Base-by-base conservation (phyloP, 2,888 invertebrate genomes). In the Diogma glabrata region DNA sequence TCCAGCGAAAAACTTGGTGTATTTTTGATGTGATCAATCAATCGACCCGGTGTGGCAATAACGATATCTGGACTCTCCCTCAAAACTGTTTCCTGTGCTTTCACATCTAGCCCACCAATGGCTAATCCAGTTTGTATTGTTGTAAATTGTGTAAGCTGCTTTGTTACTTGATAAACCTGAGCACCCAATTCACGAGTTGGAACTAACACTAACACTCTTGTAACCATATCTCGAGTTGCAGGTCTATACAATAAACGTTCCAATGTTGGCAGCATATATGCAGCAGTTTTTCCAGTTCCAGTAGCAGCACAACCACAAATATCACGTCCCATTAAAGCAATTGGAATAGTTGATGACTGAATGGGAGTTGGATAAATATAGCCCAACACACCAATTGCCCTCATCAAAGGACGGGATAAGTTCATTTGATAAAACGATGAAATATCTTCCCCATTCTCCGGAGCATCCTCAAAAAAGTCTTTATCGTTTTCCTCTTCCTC, bases 241-340 rank as follows among this genome's bases (percentile, higher is more conserved):
- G 94, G 87, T 58, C 88, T 82, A 67, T 89, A 96, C 10, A 97
- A 69, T 54, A 99, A 75, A 55, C 97, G 77, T 72, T 99, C 99
- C 50, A 99, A 65, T 2, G 95, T 93, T 0, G 99, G 99, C 59
- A 99, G 72, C 91, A 99, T 96, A 69, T 96, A 99, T 0, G 99
- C 97, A 0, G 94, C 95, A 0, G 99, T 99, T 76, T 99, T 99
- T 50, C 97, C 96, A 7, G 90, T 87, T 49, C 99, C 99, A 0
- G 97, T 99, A 0, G 96, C 95, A 23, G 99, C 97, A 75, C 97
- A 99, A 9, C 95, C 99, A 72, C 96, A 97, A 59, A 99, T 83
- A 69, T 99, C 99, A 60, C 88, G 81, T 14, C 96, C 93, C 58
- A 90, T 73, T 52, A 99, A 72, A 4, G 93, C 96, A 9, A 95